These are phyloP conservation scores for Rafetus swinhoei DNA, from an alignment of 2,113 vertebrate species.

Conservation along the genomic window DNA sequence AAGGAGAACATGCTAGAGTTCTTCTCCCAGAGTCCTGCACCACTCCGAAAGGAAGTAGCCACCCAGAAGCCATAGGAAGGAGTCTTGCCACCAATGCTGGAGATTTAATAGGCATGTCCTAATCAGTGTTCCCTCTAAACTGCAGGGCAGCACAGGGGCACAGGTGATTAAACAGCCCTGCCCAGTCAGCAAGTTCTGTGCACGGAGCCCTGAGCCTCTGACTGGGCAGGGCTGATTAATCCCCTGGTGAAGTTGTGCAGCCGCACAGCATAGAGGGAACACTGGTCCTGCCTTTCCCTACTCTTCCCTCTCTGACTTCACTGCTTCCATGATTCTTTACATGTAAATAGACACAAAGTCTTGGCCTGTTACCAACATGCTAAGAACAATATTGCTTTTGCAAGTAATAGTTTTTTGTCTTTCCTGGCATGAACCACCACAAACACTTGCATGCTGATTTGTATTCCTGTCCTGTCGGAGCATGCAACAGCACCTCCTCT, in stretches of 20 bases:
- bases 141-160: no score
- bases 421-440: background rate
- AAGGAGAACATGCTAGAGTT: background rate
- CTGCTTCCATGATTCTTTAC: background rate
- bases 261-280: background rate
- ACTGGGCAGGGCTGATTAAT: no score
- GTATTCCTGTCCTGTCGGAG: background rate
- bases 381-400: background rate
- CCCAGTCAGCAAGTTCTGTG: no score
- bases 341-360: slow-evolving; percentile 5
- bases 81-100: no score
- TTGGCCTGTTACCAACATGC: background rate
- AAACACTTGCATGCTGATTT: slow-evolving; percentile 31
- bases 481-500: slow-evolving; percentile 20
- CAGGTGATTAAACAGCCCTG: no score
- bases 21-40: background rate
- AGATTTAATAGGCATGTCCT: no score
- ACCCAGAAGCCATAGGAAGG: no score
- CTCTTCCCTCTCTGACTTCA: slow-evolving; percentile 27
- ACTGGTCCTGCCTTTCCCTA: background rate
- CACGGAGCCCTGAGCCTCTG: no score
- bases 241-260: background rate
- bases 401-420: background rate
- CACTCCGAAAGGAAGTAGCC: background rate
- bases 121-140: no score